Evolutionary conservation across 2,888 invertebrate species (phyloP), one percentile per base, ranked within the genome.

Genomic region (Philereme vetulata): DNA sequence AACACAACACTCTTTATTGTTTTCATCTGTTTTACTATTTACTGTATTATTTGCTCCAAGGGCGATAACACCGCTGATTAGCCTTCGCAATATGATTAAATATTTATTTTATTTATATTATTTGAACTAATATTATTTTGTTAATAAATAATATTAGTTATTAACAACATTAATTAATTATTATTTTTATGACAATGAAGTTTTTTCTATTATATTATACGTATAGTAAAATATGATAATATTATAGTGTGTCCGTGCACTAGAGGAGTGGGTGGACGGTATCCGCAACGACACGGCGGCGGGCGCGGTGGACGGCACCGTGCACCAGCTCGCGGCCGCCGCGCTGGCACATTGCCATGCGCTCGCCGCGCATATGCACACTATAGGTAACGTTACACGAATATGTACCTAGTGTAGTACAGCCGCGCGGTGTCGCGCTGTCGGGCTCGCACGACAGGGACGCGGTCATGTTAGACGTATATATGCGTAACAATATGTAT

Each of bases 251-350:
- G 94, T 96, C 40, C 97, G 96, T 83, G 97, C 97, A 6, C 86
- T 98, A 71, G 98, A 98, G 81, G 98, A 98, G 79, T 98, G 98
- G 86, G 95, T 98, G 61, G 98, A 98, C 77, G 97, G 96, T 62
- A 95, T 98, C 36, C 93, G 96, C 65, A 93, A 93, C 33, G 97
- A 97, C 82, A 93, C 93, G 50, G 96, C 95, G 67, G 94, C 95
- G 60, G 95, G 99, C 77, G 98, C 99, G 0, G 96, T 96, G 81
- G 99, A 99, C 93, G 99, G 99, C 62, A 99, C 99, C 0, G 99
- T 99, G 38, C 99, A 99, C 81, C 98, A 99, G 88, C 93, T 98
- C 62, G 98, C 98, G 0, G 98, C 97, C 65, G 98, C 98, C 78
- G 97, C 98, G 47, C 94, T 98, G 71, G 97, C 98, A 78, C 97